phyloP scores from a whole-genome alignment of 1,140 invertebrate species.

The Spodoptera litura region DNA sequence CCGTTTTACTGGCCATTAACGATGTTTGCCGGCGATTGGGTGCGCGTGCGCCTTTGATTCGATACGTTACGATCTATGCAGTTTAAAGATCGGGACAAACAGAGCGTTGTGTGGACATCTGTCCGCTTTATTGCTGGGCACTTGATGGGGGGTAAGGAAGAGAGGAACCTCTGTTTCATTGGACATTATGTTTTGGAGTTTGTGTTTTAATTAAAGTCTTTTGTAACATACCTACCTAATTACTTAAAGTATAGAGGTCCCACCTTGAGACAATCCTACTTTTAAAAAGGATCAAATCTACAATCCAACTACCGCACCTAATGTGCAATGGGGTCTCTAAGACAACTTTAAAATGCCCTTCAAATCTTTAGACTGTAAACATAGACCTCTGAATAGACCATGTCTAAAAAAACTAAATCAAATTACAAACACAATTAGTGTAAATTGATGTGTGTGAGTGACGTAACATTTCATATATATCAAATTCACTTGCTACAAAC shows the following conservation, averaged over 20 bases:
- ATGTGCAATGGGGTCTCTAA: too few relatives aligned
- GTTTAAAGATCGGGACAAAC: constrained; percentile 23
- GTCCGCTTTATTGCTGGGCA: not conserved
- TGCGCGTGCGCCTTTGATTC: constrained; percentile 49
- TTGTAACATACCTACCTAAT: not conserved
- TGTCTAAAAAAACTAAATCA: too few relatives aligned
- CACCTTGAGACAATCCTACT: not conserved
- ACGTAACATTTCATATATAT: too few relatives aligned
- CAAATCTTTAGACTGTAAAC: too few relatives aligned
- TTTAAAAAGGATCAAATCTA: too few relatives aligned
- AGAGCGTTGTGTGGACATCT: constrained; percentile 35
- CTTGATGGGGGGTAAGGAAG: constrained; percentile 22
- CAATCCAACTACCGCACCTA: too few relatives aligned
- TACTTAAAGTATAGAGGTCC: not conserved
- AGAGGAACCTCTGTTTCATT: not conserved
- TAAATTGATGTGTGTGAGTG: too few relatives aligned
- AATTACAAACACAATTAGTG: too few relatives aligned
- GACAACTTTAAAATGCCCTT: too few relatives aligned
- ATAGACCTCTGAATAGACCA: too few relatives aligned
- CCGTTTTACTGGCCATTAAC: constrained; percentile 58
- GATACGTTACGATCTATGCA: constrained; percentile 44
- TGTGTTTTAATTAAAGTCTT: too few relatives aligned
- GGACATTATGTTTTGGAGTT: not conserved
- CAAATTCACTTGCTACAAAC: too few relatives aligned
- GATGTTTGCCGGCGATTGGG: constrained; percentile 27